Evolutionary conservation across 2,797 vertebrate species (phyloP).

Genomic region (Merluccius polli): DNA sequence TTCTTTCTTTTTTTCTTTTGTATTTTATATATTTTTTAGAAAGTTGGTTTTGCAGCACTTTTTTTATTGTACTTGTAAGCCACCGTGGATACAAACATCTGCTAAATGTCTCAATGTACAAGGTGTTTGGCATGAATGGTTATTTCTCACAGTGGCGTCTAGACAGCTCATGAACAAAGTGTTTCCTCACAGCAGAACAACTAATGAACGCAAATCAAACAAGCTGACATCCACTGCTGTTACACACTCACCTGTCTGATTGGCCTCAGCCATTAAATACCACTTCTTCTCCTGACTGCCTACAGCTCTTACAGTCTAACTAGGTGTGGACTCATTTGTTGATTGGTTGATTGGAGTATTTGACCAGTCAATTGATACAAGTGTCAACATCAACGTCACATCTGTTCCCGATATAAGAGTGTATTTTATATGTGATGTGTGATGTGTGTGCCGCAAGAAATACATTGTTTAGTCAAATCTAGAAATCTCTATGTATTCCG

Average conservation of each 20-base stretch:
- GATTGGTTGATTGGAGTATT: not conserved
- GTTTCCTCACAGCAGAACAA: not conserved
- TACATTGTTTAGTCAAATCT: too few species aligned
- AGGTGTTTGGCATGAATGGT: too few species aligned
- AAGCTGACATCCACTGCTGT: not conserved
- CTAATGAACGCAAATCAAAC: not conserved
- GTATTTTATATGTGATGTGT: too few species aligned
- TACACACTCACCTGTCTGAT: not conserved
- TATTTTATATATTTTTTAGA: not conserved
- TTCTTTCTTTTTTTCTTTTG: too few species aligned
- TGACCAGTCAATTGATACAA: not conserved
- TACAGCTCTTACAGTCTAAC: not conserved
- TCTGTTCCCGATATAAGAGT: too few species aligned
- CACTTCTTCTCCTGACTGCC: not conserved
- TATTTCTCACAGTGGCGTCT: not conserved
- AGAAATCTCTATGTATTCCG: not conserved
- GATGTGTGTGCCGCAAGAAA: too few species aligned
- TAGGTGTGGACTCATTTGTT: not conserved
- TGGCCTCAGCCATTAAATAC: not conserved
- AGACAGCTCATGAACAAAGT: not conserved
- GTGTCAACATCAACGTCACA: not conserved
- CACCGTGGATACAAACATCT: not conserved
- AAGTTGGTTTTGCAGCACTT: not conserved
- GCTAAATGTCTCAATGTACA: too few species aligned
- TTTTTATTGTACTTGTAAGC: not conserved